phyloP scores from a whole-genome alignment of 2,113 vertebrate genomes.

The mouse (Mus musculus) region GRCm39 chr9:26702501-26703000 shows the following conservation, averaged over 20 bases:
- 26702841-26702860: background rate
- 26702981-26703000: background rate
- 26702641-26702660: background rate
- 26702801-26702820: background rate
- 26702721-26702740: too few relatives aligned
- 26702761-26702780: fast-evolving
- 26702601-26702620: background rate
- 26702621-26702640: background rate
- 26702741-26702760: background rate
- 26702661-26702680: background rate
- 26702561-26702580: background rate
- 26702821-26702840: fast-evolving
- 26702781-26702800: background rate
- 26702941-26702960: too few relatives aligned
- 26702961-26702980: background rate
- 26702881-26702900: background rate
- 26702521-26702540: conserved; percentile 26
- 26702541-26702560: background rate
- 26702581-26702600: background rate
- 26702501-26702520: background rate
- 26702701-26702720: background rate
- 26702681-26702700: background rate
- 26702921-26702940: background rate
- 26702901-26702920: background rate
- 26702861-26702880: background rate